Percentiles rank a stretch among this genome's conserved stretches.
phyloP scores from a whole-genome alignment of 2,797 vertebrate species.

The Malacoraja senta region DNA sequence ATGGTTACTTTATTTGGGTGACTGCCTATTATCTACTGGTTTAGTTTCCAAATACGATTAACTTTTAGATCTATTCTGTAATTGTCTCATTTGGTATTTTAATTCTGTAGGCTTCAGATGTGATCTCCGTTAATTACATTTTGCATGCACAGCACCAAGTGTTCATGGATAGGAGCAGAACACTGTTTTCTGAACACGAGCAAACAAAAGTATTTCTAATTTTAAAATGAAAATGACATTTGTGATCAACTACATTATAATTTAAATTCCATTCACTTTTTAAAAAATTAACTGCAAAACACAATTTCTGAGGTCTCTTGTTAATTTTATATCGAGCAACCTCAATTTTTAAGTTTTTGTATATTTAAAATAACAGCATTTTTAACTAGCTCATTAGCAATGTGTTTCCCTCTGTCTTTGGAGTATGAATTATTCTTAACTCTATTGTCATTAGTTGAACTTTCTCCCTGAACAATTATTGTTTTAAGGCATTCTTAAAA shows the following conservation, averaged over 20 bases:
- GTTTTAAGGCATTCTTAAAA: not conserved
- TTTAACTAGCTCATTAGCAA: not conserved
- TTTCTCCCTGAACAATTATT: too few relatives aligned
- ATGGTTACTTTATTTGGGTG: conserved; percentile 11
- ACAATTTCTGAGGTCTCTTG: not conserved
- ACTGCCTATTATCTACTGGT: not conserved
- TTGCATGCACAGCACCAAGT: not conserved
- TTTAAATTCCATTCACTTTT: not conserved
- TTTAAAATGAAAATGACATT: not conserved
- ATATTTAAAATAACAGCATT: conserved; percentile 41
- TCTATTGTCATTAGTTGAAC: not conserved
- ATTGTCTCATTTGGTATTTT: not conserved
- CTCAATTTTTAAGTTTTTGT: conserved; percentile 11
- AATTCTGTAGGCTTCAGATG: not conserved
- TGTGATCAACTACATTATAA: not conserved
- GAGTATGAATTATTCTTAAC: not conserved
- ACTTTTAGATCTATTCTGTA: not conserved
- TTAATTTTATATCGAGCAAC: conserved; percentile 46
- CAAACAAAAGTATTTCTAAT: conserved; percentile 1
- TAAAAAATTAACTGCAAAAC: not conserved
- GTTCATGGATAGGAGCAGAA: not conserved
- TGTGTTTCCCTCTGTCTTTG: not conserved
- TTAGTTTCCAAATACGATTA: not conserved
- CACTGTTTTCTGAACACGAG: too few relatives aligned
- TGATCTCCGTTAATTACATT: not conserved